Evolutionary conservation across 2,888 invertebrate genomes (phyloP), one percentile per base, ranked within the genome.

Genomic region (Parnassius orleans): DNA sequence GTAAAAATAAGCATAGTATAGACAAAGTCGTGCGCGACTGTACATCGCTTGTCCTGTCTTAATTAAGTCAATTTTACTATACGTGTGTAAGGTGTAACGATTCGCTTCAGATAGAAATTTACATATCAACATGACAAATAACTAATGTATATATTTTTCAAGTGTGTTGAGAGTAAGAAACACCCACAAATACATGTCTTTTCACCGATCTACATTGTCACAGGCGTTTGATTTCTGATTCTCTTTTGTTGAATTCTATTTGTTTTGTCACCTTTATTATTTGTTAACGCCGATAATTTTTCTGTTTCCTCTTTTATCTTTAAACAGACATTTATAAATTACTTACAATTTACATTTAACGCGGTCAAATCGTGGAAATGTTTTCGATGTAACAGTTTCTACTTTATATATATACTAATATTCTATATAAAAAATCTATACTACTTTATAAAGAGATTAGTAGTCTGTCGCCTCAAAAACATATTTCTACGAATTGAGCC

Each of bases 81-180:
- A 24, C 12, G 50, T 57, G 51, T 63, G 12, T 62, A 51, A 53
- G 43, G 42, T 48, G 15, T 62, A 56, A 46, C 43, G 50, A 61
- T 62, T 61, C 58, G 68, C 68, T 68, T 71, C 70, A 78, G 66
- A 70, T 73, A 80, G 76, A 71, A 66, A 67, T 66, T 63, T 78
- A 89, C 90, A 90, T 90, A 90, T 90, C 90, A 90, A 74, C 73
- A 74, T 76, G 89, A 90, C 89, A 90, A 89, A 89, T 89, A 87
- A 87, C 77, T 73, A 77, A 73, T 67, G 65, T 65, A 65, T 60
- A 63, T 63, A 62, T 56, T 50, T 43, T 53, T 64, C 63, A 42
- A 48, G 12, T n/a, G 64, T 50, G 63, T 60, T 54, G 59, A 65
- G 12, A 14, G 10, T n/a, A 55, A 62, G 48, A 75, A 11, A 24